phyloP scores from a whole-genome alignment of 2,797 vertebrate genomes.

The Tachyglossus aculeatus region DNA sequence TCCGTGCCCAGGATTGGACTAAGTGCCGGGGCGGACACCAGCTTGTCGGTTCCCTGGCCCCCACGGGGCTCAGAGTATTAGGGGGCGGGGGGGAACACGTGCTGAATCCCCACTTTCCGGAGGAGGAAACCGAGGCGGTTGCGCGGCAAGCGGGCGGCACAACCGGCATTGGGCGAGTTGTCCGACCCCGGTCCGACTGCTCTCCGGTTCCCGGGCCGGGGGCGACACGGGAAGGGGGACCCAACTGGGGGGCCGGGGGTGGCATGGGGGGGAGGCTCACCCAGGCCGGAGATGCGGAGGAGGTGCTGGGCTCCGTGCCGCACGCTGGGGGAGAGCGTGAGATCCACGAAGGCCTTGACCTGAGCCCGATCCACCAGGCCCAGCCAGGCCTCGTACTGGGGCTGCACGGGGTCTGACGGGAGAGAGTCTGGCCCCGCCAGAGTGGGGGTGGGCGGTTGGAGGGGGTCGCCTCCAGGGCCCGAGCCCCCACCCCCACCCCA shows the following conservation, averaged over 20 bases:
- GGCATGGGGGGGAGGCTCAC: constrained; percentile 69
- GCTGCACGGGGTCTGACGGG: constrained; percentile 88
- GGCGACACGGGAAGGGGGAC: background rate
- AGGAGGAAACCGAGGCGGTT: no score
- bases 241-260: rapidly evolving
- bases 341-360: constrained; percentile 92
- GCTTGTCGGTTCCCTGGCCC: no score
- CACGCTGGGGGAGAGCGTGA: constrained; percentile 86
- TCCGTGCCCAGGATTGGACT: no score
- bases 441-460: background rate
- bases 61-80: no score
- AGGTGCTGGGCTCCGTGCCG: constrained; percentile 91
- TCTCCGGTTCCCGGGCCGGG: no score
- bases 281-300: constrained; percentile 89
- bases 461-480: background rate
- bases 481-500: background rate
- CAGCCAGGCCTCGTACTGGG: constrained; percentile 92
- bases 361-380: constrained; percentile 90
- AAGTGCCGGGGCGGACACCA: no score
- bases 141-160: no score
- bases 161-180: no score
- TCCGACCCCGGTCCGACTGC: no score
- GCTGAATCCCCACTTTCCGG: no score
- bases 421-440: constrained; percentile 81
- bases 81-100: no score